Conservation (phyloP, 2,797 vertebrate genomes). For the Thripadectes ignobilis region DNA sequence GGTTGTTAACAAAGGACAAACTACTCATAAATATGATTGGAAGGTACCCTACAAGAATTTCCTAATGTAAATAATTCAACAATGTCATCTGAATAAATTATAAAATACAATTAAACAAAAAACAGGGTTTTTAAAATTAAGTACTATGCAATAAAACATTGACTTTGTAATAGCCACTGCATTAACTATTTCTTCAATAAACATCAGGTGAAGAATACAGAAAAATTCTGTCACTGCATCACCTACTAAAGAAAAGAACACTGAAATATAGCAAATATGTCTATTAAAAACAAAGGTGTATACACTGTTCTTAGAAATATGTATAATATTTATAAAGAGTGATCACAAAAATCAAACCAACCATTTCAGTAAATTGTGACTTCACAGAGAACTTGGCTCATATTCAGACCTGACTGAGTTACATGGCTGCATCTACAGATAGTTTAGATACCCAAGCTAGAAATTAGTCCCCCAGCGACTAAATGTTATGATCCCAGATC, state of each 20-base stretch:
- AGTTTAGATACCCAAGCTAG: not conserved
- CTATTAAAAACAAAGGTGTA: not conserved
- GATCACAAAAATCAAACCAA: not conserved
- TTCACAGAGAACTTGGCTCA: not conserved
- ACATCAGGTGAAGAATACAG: not conserved
- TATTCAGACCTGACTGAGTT: not conserved
- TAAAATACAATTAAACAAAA: conserved; percentile 10
- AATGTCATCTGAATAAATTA: conserved; percentile 15
- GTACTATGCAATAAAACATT: not conserved
- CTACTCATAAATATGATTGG: not conserved
- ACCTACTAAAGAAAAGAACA: not conserved
- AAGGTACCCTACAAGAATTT: not conserved
- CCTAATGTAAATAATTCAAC: not conserved
- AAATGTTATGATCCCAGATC: not conserved
- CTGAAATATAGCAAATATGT: not conserved
- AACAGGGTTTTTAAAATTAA: not conserved
- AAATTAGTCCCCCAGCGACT: not conserved
- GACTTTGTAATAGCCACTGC: not conserved
- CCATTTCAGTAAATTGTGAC: not conserved
- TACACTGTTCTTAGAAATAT: not conserved
- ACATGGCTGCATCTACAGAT: not conserved
- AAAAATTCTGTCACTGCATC: not conserved
- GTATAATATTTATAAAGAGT: not conserved
- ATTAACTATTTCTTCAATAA: not conserved
- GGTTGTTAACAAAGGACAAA: not conserved